Evolutionary conservation across 2,797 vertebrate genomes (phyloP), one percentile per base, ranked within the genome.

Genomic region (Arnoldichthys spilopterus): DNA sequence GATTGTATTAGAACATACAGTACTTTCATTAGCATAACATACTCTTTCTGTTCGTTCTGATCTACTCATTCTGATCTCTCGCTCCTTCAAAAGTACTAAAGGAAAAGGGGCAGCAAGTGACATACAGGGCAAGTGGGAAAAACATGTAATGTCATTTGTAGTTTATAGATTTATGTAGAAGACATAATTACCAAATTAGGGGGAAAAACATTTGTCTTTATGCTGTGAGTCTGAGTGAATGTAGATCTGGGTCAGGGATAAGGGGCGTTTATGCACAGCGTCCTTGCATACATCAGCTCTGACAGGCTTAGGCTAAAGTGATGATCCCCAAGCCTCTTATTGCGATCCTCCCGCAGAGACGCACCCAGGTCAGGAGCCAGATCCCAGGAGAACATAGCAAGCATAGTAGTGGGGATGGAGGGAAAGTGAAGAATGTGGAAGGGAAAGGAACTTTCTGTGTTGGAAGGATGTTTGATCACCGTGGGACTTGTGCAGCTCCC

Each of bases 201-300:
- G 11, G 61, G 32, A 20, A 59, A 62, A 11, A n/a, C 30, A 22
- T 64, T 64, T 22, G 34, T 43, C 47, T 40, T 15, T 4, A 3
- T 58, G 32, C 16, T 73, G 3, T 51, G n/a, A 73, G 16, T 20
- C 37, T 76, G 45, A n/a, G n/a, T n/a, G n/a, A n/a, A n/a, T n/a
- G n/a, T 61, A 13, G 64, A 91, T 89, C 76, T 89, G 84, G 90
- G 88, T 93, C 91, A 92, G 79, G 83, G 85, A 78, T 77, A 80
- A 77, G 8, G 62, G 70, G 49, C 64, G 43, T 47, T 69, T 51
- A 34, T 64, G 20, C 40, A 18, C 40, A n/a, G 49, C 62, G 71
- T 71, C 86, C 62, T 56, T 37, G 45, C 76, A 80, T 83, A 84
- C 72, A 84, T 88, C 84, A 87, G 84, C 88, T 83, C 67, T 78